These are phyloP conservation scores for Agrilus biguttatus DNA, from an alignment of 2,888 invertebrate genomes.

Conservation along the genomic window DNA sequence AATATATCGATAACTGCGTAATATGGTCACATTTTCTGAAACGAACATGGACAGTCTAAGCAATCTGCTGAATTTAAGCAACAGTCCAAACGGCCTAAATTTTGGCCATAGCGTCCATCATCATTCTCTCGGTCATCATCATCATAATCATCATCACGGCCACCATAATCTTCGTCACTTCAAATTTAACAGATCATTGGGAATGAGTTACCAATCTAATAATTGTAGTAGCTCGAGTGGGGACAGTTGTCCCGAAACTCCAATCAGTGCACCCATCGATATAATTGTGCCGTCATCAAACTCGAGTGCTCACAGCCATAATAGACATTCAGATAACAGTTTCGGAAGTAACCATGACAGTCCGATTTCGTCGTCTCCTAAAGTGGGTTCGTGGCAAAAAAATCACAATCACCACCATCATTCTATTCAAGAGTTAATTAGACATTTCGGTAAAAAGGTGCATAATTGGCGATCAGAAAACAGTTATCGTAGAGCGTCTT, in stretches of 20 bases:
- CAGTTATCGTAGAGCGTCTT: slow-evolving; percentile 22
- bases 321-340: neutral
- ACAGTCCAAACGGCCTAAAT: neutral
- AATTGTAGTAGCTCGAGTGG: slow-evolving; percentile 13
- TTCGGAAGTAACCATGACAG: neutral
- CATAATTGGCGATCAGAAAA: slow-evolving; percentile 50
- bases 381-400: slow-evolving; percentile 14
- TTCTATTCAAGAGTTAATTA: slow-evolving; percentile 62
- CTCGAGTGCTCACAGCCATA: slow-evolving; percentile 13
- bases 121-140: slow-evolving; percentile 11
- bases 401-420: slow-evolving; percentile 36
- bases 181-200: neutral
- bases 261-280: slow-evolving; percentile 17
- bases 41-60: slow-evolving; percentile 25
- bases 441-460: slow-evolving; percentile 61
- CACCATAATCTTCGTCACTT: slow-evolving; percentile 14
- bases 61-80: slow-evolving; percentile 26
- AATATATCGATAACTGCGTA: slow-evolving; percentile 9
- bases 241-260: slow-evolving; percentile 21
- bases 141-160: slow-evolving; percentile 23
- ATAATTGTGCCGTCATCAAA: slow-evolving; percentile 15
- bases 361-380: slow-evolving; percentile 13
- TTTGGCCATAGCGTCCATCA: slow-evolving; percentile 8
- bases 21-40: slow-evolving; percentile 1
- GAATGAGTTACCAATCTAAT: slow-evolving; percentile 16